Evolutionary conservation across 2,888 invertebrate species (phyloP).

Genomic region (Drosophila setosimentum): DNA sequence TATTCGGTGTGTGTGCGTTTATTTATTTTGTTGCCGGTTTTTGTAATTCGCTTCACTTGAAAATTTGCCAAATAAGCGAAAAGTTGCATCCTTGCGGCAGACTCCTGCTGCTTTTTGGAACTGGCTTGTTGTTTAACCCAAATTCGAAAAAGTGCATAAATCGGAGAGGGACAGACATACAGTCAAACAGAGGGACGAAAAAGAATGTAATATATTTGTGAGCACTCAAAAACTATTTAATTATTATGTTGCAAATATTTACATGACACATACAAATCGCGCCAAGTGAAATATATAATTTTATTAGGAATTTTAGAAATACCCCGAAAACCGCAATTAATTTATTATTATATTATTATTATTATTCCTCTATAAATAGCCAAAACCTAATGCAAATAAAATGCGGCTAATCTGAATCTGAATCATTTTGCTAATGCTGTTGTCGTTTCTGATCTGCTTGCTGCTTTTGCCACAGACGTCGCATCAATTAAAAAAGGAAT

Average conservation of each 20-base stretch:
- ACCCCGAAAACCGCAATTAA: background rate
- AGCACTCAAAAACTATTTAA: slow-evolving; percentile 30
- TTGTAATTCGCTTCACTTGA: slow-evolving; percentile 70
- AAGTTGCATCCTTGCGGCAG: slow-evolving; percentile 59
- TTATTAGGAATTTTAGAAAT: background rate
- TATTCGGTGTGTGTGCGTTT: slow-evolving; percentile 42
- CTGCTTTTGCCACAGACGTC: slow-evolving; percentile 12
- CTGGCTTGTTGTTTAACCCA: slow-evolving; percentile 63
- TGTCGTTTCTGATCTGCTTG: background rate
- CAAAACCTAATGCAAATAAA: slow-evolving; percentile 23
- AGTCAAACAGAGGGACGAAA: background rate
- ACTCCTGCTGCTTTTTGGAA: slow-evolving; percentile 19
- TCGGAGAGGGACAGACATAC: slow-evolving; percentile 36
- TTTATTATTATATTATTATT: background rate
- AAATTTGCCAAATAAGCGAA: slow-evolving; percentile 78
- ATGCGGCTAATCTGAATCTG: slow-evolving; percentile 37
- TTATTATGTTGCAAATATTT: slow-evolving; percentile 42
- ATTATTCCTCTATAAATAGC: slow-evolving; percentile 14
- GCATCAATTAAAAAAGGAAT: slow-evolving; percentile 43
- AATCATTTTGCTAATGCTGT: slow-evolving; percentile 15
- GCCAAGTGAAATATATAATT: background rate
- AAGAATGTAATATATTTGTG: slow-evolving; percentile 27
- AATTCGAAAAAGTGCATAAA: slow-evolving; percentile 70
- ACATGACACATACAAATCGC: background rate
- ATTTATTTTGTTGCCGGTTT: slow-evolving; percentile 64